A percentile compares a stretch with the other conserved stretches of the same genome.
Evolutionary conservation across 2,888 invertebrate genomes (phyloP).

Genomic region (Trypoxylon attenuatum): DNA sequence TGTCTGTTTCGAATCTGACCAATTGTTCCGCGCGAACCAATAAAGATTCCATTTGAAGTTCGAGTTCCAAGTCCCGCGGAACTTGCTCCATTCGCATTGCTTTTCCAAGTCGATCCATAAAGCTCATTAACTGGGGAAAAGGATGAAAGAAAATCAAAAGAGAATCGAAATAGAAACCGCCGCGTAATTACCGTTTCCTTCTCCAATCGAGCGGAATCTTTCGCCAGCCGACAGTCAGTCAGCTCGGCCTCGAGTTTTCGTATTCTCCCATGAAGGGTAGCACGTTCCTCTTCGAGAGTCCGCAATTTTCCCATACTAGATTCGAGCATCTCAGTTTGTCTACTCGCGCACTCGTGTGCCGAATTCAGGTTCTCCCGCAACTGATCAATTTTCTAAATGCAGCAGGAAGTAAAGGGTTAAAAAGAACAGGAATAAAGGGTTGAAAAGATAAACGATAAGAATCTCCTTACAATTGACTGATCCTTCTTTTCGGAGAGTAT

Average conservation of each 20-base stretch:
- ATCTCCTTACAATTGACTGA: constrained; percentile 80
- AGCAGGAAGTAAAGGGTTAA: background rate
- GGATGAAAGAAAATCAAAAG: constrained; percentile 55
- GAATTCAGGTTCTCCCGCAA: constrained; percentile 85
- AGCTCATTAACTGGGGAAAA: constrained; percentile 89
- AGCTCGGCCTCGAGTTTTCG: constrained; percentile 89
- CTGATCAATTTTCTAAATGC: constrained; percentile 85
- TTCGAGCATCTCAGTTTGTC: constrained; percentile 77
- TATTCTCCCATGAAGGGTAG: constrained; percentile 83
- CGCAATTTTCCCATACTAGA: constrained; percentile 74
- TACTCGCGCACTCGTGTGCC: constrained; percentile 83
- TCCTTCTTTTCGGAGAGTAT: constrained; percentile 86
- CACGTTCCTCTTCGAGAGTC: constrained; percentile 85
- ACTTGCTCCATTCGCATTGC: constrained; percentile 91
- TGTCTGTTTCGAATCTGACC: constrained; percentile 86
- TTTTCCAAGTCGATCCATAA: constrained; percentile 87
- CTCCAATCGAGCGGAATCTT: constrained; percentile 84
- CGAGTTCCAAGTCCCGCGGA: constrained; percentile 86
- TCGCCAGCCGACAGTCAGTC: constrained; percentile 82
- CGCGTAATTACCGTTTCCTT: constrained; percentile 81
- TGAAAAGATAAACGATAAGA: background rate
- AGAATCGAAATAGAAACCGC: background rate
- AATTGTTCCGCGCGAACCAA: constrained; percentile 90
- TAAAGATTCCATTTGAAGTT: constrained; percentile 89
- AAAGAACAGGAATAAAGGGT: background rate